Percentiles rank a stretch among this genome's conserved stretches.
Conservation (phyloP, 1,140 invertebrate genomes). For the Lerema accius region DNA sequence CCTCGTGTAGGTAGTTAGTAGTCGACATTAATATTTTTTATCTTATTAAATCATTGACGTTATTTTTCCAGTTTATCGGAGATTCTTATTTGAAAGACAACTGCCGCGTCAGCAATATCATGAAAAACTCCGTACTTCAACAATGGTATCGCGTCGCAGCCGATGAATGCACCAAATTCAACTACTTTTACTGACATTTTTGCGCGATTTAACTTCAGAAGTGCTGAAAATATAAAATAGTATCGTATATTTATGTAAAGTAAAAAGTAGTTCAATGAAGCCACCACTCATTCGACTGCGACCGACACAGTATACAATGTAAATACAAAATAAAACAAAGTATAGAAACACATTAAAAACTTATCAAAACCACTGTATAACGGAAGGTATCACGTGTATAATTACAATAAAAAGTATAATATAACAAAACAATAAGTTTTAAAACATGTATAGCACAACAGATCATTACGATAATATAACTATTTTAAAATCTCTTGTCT, state of each 20-base stretch:
- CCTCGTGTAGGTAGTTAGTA: too few species aligned
- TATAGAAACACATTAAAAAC: slow-evolving; percentile 20
- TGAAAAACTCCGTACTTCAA: not conserved
- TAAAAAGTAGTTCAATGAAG: not conserved
- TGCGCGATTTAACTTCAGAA: too few species aligned
- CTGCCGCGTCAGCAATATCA: too few species aligned
- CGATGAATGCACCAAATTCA: not conserved
- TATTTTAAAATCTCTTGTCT: slow-evolving; percentile 21
- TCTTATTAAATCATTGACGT: too few species aligned
- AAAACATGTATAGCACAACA: slow-evolving; percentile 31
- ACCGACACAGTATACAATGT: slow-evolving; percentile 6
- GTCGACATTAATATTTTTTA: too few species aligned
- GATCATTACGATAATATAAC: slow-evolving; percentile 17
- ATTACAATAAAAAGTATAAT: slow-evolving; percentile 25
- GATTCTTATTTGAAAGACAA: too few species aligned
- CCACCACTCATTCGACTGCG: not conserved
- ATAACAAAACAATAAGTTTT: slow-evolving; percentile 32
- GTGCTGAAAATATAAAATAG: too few species aligned
- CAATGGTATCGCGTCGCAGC: not conserved
- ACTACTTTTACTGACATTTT: not conserved
- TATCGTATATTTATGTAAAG: too few species aligned
- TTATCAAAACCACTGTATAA: slow-evolving; percentile 32
- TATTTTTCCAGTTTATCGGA: too few species aligned
- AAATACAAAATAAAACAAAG: slow-evolving; percentile 29
- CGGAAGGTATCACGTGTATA: slow-evolving; percentile 29